Evolutionary conservation across 2,113 vertebrate genomes (phyloP), one percentile per base, ranked within the genome.

Genomic region (Polyodon spathula): DNA sequence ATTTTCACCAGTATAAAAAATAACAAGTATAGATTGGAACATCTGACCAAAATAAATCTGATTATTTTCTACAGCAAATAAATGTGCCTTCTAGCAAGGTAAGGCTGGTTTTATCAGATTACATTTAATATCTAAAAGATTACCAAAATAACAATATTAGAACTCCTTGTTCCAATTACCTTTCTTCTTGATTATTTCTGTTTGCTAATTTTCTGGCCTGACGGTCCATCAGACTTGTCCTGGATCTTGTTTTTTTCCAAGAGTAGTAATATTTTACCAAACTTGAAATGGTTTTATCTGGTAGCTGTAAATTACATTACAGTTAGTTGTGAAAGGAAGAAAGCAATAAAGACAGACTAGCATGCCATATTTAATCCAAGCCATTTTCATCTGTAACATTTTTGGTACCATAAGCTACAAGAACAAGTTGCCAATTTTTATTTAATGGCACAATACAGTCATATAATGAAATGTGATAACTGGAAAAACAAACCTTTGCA

Each of bases 201-300:
- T 70, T 95, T 50, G 95, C 93, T 71, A 98, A 73, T 77, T 97
- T 97, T 14, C 94, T 86, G 53, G 96, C 96, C 76, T 99, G 96
- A 2, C 96, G 88, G 77, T 99, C 96, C 95, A 99, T 99, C 72
- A 99, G 82, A 73, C 96, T 99, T 65, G 96, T 99, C 70, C 96
- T 87, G 71, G 94, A 96, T 10, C 95, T 92, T 0, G 96, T 99
- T 84, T 99, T 99, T 83, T 99, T 99, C 96, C 96, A 98, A 1
- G 94, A 97, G 76, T 99, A 99, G 80, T 99, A 99, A 61, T 99
- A 99, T 79, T 97, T 97, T 70, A 99, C 96, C 77, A 99, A 88
- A 64, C 94, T 97, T 79, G 94, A 97, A 80, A 99, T 99, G 71
- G 95, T 94, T 65, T 99, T 99, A 74, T 99, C 96, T 62, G 96